These are phyloP conservation scores for Drosophila koepferae DNA, from an alignment of 2,888 invertebrate genomes.

Conservation along the genomic window DNA sequence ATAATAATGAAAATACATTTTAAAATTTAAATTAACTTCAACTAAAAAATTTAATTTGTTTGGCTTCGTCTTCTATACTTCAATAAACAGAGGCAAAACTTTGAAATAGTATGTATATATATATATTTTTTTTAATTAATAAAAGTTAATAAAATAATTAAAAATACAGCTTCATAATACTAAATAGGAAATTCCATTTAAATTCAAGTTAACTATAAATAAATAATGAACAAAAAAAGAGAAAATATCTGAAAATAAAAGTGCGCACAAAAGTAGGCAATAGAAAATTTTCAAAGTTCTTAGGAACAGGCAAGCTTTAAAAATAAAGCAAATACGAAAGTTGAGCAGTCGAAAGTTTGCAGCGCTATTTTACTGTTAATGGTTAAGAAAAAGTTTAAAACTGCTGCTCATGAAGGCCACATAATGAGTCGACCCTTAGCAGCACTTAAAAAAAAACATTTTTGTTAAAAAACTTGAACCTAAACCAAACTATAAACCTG, in stretches of 20 bases:
- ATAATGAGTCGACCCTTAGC: not conserved
- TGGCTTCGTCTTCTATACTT: too few relatives aligned
- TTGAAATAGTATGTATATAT: too few relatives aligned
- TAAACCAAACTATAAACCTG: not conserved
- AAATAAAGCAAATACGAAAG: not conserved
- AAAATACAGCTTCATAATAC: not conserved
- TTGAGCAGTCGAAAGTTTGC: too few relatives aligned
- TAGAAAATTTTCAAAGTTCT: not conserved
- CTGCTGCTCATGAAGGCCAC: not conserved
- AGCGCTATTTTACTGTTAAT: too few relatives aligned
- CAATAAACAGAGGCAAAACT: too few relatives aligned
- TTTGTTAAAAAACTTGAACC: not conserved
- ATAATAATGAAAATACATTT: too few relatives aligned
- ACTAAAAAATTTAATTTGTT: too few relatives aligned
- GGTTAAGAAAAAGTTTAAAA: not conserved
- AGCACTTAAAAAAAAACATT: not conserved
- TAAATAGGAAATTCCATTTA: not conserved
- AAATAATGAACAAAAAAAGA: not conserved
- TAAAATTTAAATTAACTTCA: too few relatives aligned
- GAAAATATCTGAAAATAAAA: not conserved
- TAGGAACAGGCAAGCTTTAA: not conserved
- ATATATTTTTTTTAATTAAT: too few relatives aligned
- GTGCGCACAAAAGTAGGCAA: not conserved
- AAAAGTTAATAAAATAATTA: not conserved
- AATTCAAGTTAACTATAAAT: not conserved